phyloP scores from a whole-genome alignment of 2,113 vertebrate genomes.

The Grallaria varia region DNA sequence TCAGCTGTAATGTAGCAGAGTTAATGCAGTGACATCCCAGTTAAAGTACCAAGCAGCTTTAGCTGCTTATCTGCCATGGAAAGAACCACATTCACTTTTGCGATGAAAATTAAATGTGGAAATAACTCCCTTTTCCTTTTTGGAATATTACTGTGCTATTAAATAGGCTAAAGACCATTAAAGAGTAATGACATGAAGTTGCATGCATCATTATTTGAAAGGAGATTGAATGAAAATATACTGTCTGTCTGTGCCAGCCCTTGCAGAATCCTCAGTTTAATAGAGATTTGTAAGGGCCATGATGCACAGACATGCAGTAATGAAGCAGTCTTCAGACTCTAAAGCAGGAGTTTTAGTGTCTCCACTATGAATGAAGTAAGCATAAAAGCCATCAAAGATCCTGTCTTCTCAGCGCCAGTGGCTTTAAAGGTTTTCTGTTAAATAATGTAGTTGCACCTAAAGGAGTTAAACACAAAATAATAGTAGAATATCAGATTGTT shows the following conservation, averaged over 20 bases:
- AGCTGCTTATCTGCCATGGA: slow-evolving; percentile 57
- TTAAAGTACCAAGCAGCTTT: slow-evolving; percentile 53
- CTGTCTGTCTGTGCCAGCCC: slow-evolving; percentile 56
- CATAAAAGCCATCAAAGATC: neutral
- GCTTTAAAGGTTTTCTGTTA: neutral
- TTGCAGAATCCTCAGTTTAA: slow-evolving; percentile 63
- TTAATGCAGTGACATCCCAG: slow-evolving; percentile 67
- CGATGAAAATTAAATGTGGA: slow-evolving; percentile 75
- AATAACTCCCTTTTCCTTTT: slow-evolving; percentile 74
- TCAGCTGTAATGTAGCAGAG: slow-evolving; percentile 71
- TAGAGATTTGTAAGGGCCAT: slow-evolving; percentile 26
- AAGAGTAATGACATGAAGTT: slow-evolving; percentile 75
- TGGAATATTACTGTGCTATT: slow-evolving; percentile 78
- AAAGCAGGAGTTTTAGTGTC: slow-evolving; percentile 37
- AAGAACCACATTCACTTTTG: slow-evolving; percentile 57
- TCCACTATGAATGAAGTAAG: neutral
- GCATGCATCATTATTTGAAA: slow-evolving; percentile 79
- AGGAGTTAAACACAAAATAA: neutral
- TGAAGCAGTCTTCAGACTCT: slow-evolving; percentile 32
- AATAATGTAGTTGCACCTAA: neutral
- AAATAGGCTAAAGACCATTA: slow-evolving; percentile 76
- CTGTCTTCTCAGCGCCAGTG: neutral
- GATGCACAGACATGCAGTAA: slow-evolving; percentile 45
- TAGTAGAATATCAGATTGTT: neutral
- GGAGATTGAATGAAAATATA: slow-evolving; percentile 71